Conservation (phyloP, 2,797 vertebrate genomes). For the Pangasius sanitwongsei region DNA sequence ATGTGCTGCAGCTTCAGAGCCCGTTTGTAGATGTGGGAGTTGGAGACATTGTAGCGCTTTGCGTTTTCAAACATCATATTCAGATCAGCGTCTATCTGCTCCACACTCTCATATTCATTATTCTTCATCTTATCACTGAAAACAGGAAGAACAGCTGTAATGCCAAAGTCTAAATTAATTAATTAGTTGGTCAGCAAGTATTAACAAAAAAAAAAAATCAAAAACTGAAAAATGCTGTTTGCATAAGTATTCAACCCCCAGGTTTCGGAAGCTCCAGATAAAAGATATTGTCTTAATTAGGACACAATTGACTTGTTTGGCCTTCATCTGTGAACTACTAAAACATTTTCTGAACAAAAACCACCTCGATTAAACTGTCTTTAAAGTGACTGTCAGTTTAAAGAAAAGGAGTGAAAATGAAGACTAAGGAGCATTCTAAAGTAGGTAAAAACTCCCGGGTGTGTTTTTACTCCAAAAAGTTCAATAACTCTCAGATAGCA, state of each 20-base stretch:
- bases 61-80: conserved; percentile 97
- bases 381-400: background rate
- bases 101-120: conserved; percentile 92
- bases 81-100: conserved; percentile 92
- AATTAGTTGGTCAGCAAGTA: background rate
- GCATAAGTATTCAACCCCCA: background rate
- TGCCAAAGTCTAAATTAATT: background rate
- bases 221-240: background rate
- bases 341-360: background rate
- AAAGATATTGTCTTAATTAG: background rate
- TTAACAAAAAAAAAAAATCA: background rate
- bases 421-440: background rate
- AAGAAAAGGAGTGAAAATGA: background rate
- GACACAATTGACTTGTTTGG: background rate
- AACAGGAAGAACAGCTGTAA: conserved; percentile 52
- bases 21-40: conserved; percentile 95
- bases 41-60: conserved; percentile 95
- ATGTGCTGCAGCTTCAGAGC: conserved; percentile 95
- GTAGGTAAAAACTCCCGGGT: no score
- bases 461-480: no score
- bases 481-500: background rate
- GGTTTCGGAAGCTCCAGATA: background rate
- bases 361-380: background rate
- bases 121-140: conserved; percentile 93
- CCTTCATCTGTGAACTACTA: background rate